Percentiles rank a stretch among this genome's conserved stretches.
phyloP scores from a whole-genome alignment of 2,888 invertebrate species.

The Scelioninae gen. 1 region DNA sequence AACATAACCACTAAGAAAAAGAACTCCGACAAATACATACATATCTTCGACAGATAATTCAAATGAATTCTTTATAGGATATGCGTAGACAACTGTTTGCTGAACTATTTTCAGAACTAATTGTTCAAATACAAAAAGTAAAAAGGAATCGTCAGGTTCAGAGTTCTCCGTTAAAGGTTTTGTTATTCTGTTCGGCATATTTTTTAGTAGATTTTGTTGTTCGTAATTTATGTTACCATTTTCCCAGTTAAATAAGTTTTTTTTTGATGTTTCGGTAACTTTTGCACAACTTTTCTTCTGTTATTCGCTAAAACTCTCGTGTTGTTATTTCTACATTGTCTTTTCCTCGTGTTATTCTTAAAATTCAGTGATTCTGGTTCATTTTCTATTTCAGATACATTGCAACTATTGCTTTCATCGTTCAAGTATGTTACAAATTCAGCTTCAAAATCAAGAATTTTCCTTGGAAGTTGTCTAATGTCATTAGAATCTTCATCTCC shows the following conservation, averaged over 20 bases:
- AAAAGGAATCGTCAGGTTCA: not conserved
- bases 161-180: constrained; percentile 1
- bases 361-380: no score
- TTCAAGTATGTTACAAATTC: constrained; percentile 5
- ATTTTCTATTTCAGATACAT: not conserved
- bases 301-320: no score
- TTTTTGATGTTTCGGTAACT: no score
- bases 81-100: constrained; percentile 23
- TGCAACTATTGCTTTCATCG: constrained; percentile 2
- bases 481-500: constrained; percentile 24
- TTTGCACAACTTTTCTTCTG: no score
- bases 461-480: not conserved
- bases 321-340: not conserved
- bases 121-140: constrained; percentile 12
- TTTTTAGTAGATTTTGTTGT: constrained; percentile 9
- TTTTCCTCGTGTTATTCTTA: constrained; percentile 9
- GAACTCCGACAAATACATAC: constrained; percentile 12
- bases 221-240: constrained; percentile 11
- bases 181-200: constrained; percentile 20
- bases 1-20: constrained; percentile 3
- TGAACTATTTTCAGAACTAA: constrained; percentile 17
- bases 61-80: not conserved
- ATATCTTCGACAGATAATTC: constrained; percentile 16
- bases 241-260: constrained; percentile 11
- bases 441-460: constrained; percentile 1